Evolutionary conservation across 1,140 invertebrate species (phyloP), one percentile per base, ranked within the genome.

Genomic region (Ostrea edulis): DNA sequence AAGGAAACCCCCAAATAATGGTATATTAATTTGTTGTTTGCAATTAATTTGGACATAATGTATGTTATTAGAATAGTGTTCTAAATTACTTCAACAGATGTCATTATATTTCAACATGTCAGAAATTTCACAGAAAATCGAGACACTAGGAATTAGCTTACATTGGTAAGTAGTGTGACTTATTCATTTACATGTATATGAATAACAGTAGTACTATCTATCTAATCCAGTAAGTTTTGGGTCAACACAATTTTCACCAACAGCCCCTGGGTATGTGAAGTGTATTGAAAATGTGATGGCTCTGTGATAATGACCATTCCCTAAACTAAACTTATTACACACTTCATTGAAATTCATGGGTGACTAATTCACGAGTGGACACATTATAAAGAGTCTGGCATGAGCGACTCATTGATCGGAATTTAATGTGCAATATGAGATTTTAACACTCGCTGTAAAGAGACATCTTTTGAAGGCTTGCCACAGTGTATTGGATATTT

Each of bases 401-500:
- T 71, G 22, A 35, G 68, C 68, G 68, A 71, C 68, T 29, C 68
- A 71, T 71, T 71, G 68, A 71, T 71, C 68, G 29, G 9, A 29
- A 14, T 35, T 71, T 71, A 71, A 71, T 71, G 68, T 71, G 68
- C 68, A 71, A 71, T 71, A 71, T 71, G 68, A 71, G 68, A 71
- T 12, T 71, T 71, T 71, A 35, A 71, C 68, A 71, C 68, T 71
- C 22, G 22, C 55, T 14, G 25, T 44, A 71, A 71, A 35, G 68
- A 71, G 68, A 71, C 68, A 71, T 71, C 68, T 25, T 35, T 71
- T 71, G 12, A 29, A 71, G 68, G 68, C 68, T 25, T 35, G 68
- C n/a, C 55, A 29, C 68, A 71, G 68, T 71, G 68, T 71, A 71
- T 71, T 71, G 68, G 68, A 71, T 71, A 71, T 71, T 71, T 71